Percentiles rank a stretch among this genome's conserved stretches.
These are phyloP conservation scores for Pipistrellus kuhlii DNA, from an alignment of 2,797 vertebrate genomes.

Conservation along the genomic window DNA sequence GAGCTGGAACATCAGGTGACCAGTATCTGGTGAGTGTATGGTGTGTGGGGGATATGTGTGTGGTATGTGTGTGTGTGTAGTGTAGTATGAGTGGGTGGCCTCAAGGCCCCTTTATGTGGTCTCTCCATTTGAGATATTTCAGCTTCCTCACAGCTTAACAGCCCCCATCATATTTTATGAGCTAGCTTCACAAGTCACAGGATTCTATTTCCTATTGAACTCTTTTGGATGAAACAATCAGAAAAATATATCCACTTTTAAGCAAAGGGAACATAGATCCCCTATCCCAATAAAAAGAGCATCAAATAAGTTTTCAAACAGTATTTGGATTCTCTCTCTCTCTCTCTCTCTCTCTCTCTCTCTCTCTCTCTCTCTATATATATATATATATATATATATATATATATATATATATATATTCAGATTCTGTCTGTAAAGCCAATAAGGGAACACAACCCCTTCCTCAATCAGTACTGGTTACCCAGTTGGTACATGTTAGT, in stretches of 20 bases:
- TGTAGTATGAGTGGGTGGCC: not conserved
- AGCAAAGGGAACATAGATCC: not conserved
- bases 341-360: not conserved
- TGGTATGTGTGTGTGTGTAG: not conserved
- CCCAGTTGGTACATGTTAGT: not conserved
- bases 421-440: not conserved
- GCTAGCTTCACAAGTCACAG: not conserved
- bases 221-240: not conserved
- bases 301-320: not conserved
- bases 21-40: not conserved
- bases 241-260: not conserved
- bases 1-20: not conserved
- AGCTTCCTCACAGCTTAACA: not conserved
- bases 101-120: not conserved
- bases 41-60: too few relatives aligned
- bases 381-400: too few relatives aligned
- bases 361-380: not conserved
- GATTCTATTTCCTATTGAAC: not conserved
- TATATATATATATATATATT: too few relatives aligned
- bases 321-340: not conserved
- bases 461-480: not conserved
- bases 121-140: not conserved
- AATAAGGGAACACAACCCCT: not conserved
- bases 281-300: not conserved
- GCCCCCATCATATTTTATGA: not conserved